A percentile compares a stretch with the other conserved stretches of the same genome.
Evolutionary conservation across 2,888 invertebrate species (phyloP).

Genomic region (Encarsia formosa): DNA sequence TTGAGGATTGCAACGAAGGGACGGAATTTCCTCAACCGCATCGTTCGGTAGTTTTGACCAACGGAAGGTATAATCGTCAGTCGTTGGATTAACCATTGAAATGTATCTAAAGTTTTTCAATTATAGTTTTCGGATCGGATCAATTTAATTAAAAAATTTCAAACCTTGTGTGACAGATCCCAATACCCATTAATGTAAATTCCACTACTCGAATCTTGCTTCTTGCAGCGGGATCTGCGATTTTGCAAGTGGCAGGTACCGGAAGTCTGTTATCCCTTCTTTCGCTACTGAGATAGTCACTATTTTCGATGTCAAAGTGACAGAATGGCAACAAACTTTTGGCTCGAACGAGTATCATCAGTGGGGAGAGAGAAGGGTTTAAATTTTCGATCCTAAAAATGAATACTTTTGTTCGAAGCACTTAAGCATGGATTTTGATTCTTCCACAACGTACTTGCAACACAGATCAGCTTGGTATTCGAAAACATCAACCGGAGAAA

Average conservation of each 20-base stretch:
- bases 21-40: slow-evolving; percentile 40
- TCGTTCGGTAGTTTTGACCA: slow-evolving; percentile 56
- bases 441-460: slow-evolving; percentile 46
- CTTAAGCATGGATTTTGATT: not conserved
- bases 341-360: slow-evolving; percentile 53
- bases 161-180: slow-evolving; percentile 55
- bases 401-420: not conserved
- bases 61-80: slow-evolving; percentile 58
- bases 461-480: slow-evolving; percentile 55
- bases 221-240: slow-evolving; percentile 47
- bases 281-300: slow-evolving; percentile 59
- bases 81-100: slow-evolving; percentile 65
- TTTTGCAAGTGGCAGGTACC: slow-evolving; percentile 37
- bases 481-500: slow-evolving; percentile 58
- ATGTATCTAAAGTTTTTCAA: slow-evolving; percentile 55
- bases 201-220: slow-evolving; percentile 59
- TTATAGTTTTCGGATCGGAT: not conserved
- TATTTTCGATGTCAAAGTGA: slow-evolving; percentile 66
- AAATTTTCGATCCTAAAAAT: slow-evolving; percentile 53
- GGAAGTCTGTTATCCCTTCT: slow-evolving; percentile 49
- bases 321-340: slow-evolving; percentile 65
- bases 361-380: slow-evolving; percentile 44
- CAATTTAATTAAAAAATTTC: not conserved
- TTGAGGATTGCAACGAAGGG: slow-evolving; percentile 58
- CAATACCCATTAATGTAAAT: slow-evolving; percentile 63